Evolutionary conservation across 2,888 invertebrate genomes (phyloP).

Genomic region (Drosophila setosimentum): DNA sequence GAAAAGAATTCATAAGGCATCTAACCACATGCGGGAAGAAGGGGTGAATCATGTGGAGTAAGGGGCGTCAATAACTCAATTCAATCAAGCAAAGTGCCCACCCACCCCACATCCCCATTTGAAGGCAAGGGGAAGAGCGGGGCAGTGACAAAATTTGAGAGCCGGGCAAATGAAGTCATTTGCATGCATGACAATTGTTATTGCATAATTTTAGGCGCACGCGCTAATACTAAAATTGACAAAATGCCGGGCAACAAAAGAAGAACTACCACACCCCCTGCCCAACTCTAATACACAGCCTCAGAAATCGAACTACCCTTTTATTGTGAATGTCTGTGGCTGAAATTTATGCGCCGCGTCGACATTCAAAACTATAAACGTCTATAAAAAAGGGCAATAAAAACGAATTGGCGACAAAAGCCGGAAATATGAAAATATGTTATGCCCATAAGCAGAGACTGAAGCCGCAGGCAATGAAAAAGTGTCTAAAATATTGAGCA

Average conservation of each 20-base stretch:
- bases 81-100: slow-evolving; percentile 82
- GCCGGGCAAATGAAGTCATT: slow-evolving; percentile 80
- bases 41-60: slow-evolving; percentile 47
- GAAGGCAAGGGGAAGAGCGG: neutral
- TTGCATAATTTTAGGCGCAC: slow-evolving; percentile 78
- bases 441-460: slow-evolving; percentile 46
- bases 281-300: slow-evolving; percentile 7
- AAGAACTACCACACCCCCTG: slow-evolving; percentile 8
- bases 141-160: slow-evolving; percentile 35
- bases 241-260: slow-evolving; percentile 54
- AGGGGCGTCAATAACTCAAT: slow-evolving; percentile 67
- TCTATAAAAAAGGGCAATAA: slow-evolving; percentile 77
- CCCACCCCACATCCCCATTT: neutral
- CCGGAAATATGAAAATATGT: slow-evolving; percentile 80
- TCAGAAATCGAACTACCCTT: slow-evolving; percentile 71
- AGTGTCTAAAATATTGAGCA: slow-evolving; percentile 1
- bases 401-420: slow-evolving; percentile 73
- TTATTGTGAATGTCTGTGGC: slow-evolving; percentile 40
- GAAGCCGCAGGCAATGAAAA: neutral
- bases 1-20: slow-evolving; percentile 58
- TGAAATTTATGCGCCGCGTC: slow-evolving; percentile 64
- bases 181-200: slow-evolving; percentile 84
- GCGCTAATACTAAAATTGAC: slow-evolving; percentile 77
- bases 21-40: slow-evolving; percentile 37
- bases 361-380: slow-evolving; percentile 78